Evolutionary conservation across 2,113 vertebrate species (phyloP).

Genomic region (Gambusia affinis): DNA sequence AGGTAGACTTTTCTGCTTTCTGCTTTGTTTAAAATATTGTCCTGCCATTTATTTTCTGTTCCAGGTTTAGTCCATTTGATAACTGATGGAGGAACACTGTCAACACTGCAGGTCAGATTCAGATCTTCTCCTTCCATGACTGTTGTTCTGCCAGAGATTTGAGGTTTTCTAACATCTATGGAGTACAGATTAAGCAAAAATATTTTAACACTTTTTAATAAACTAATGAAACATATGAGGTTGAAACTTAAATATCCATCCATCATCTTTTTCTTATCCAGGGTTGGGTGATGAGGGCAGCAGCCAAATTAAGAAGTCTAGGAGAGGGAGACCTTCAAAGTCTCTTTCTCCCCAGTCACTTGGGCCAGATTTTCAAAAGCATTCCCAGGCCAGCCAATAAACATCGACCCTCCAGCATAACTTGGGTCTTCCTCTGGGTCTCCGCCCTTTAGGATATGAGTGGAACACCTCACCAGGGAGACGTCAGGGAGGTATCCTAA

Average conservation of each 20-base stretch:
- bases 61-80: not conserved
- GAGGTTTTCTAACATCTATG: not conserved
- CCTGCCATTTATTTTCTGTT: not conserved
- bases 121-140: not conserved
- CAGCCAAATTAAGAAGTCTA: no score
- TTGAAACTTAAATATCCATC: not conserved
- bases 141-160: not conserved
- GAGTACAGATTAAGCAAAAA: not conserved
- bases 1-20: accelerated
- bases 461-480: no score
- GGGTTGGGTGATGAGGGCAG: no score
- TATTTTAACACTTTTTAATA: not conserved
- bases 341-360: no score
- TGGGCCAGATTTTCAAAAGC: no score
- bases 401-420: no score
- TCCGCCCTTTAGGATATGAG: no score
- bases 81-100: not conserved
- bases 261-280: no score
- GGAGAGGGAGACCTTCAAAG: no score
- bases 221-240: not conserved
- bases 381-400: no score
- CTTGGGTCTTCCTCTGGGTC: no score
- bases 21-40: not conserved
- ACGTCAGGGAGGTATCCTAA: no score
- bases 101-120: not conserved